Base-by-base conservation (phyloP, 2,888 invertebrate species). In the Leptinotarsa peninsularis region DNA sequence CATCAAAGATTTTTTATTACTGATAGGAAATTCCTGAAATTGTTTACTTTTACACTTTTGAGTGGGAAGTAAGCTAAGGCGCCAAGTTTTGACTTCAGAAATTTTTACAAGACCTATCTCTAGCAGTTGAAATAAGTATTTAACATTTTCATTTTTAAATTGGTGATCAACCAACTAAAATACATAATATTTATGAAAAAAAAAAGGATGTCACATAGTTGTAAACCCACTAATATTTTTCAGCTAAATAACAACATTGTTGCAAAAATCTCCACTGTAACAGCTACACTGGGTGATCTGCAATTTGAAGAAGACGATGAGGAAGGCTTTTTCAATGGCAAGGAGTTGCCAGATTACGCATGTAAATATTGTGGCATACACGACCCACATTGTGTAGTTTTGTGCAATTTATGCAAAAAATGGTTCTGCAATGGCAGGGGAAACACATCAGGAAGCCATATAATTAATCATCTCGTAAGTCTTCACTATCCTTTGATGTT, bases 371-470 rank as follows among this genome's bases (percentile, higher is more conserved):
- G 99, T 89, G 99, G 99, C 67, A 98, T 99, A 80, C 98, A 98
- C 87, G 98, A 99, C 87, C 98, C 98, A 0, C 93, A 96, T 80
- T 97, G 97, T 84, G 99, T 99, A 58, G 98, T 99, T 73, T 96
- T 97, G 94, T 99, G 99, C 89, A 98, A 98, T 87, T 93, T 96
- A 77, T 99, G 99, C 88, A 98, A 97, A 87, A 98, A 99, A 87
- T 99, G 99, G 99, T 99, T 99, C 88, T 99, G 99, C 89, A 99
- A 99, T 90, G 99, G 98, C 1, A 93, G 98, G 75, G 99, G 99
- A 18, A 98, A 97, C 86, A 98, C 98, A 1, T 98, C 98, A 0
- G 99, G 97, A 43, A 98, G 99, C 67, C 99, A 99, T 86, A 98
- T 99, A 82, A 96, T 99, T 83, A 99, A 99, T 89, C 99, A 99